phyloP scores from a whole-genome alignment of 2,888 invertebrate species.

The Eulithis testata region DNA sequence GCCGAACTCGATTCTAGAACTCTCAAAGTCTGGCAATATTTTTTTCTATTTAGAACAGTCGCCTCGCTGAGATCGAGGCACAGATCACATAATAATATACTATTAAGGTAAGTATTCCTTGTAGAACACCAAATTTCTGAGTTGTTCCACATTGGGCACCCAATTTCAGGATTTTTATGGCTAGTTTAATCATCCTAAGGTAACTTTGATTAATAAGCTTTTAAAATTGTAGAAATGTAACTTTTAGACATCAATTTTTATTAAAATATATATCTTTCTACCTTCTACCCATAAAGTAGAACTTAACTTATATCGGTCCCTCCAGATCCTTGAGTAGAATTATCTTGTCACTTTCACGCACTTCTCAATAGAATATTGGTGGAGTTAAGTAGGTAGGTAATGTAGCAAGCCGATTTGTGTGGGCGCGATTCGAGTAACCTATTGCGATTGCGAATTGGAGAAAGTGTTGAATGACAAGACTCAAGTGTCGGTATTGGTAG shows the following conservation, averaged over 20 bases:
- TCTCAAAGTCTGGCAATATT: no score
- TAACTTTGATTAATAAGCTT: no score
- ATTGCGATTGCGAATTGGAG: conserved; percentile 1
- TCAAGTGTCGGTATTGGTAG: not conserved
- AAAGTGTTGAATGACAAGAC: conserved; percentile 1
- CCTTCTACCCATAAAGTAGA: not conserved
- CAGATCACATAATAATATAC: no score
- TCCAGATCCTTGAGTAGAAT: not conserved
- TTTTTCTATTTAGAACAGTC: no score
- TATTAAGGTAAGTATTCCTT: no score
- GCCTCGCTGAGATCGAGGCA: no score
- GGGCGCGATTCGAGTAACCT: not conserved
- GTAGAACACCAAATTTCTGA: no score
- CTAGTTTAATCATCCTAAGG: no score
- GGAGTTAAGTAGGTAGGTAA: not conserved
- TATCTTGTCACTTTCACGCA: not conserved
- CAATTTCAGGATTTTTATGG: no score
- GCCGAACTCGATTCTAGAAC: not conserved
- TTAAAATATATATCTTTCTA: no score
- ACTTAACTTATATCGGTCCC: not conserved
- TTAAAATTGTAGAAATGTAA: no score
- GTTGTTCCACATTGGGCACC: no score
- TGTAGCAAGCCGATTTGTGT: conserved; percentile 6
- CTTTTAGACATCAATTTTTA: not conserved
- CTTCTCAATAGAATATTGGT: conserved; percentile 5